These are phyloP conservation scores for Athene noctua DNA, from an alignment of 2,113 vertebrate species.

Conservation along the genomic window DNA sequence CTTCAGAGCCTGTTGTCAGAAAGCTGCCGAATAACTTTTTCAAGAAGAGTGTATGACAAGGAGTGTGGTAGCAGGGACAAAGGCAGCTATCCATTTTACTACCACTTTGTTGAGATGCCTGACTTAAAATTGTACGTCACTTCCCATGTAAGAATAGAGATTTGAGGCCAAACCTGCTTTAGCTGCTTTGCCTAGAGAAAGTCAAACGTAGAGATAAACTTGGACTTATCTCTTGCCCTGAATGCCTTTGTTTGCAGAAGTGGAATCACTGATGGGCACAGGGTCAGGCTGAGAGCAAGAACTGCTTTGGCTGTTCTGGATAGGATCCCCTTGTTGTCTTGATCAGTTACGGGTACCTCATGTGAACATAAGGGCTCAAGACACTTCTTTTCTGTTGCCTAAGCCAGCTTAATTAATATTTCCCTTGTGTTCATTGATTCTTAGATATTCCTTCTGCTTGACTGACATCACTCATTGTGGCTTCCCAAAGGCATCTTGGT, in stretches of 20 bases:
- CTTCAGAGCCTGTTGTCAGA: background rate
- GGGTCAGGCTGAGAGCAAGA: background rate
- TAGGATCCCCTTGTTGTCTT: background rate
- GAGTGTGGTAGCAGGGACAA: background rate
- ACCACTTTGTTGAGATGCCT: background rate
- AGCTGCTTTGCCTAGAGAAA: background rate
- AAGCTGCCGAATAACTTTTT: conserved; percentile 57
- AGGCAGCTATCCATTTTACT: background rate
- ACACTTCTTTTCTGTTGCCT: background rate
- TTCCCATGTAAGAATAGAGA: background rate
- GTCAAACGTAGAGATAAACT: background rate
- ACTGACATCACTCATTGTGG: background rate
- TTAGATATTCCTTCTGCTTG: background rate
- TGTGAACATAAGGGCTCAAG: fast-evolving
- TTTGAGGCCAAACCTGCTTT: background rate
- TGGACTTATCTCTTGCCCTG: background rate
- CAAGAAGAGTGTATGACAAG: background rate
- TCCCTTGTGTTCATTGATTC: background rate
- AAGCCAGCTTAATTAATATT: background rate
- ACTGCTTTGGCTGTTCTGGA: background rate
- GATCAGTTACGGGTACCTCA: fast-evolving
- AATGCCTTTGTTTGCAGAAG: background rate
- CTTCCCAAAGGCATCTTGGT: background rate
- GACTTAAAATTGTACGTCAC: background rate
- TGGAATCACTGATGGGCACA: background rate